Evolutionary conservation across 2,113 vertebrate genomes (phyloP).

Genomic region (Connochaetes taurinus): DNA sequence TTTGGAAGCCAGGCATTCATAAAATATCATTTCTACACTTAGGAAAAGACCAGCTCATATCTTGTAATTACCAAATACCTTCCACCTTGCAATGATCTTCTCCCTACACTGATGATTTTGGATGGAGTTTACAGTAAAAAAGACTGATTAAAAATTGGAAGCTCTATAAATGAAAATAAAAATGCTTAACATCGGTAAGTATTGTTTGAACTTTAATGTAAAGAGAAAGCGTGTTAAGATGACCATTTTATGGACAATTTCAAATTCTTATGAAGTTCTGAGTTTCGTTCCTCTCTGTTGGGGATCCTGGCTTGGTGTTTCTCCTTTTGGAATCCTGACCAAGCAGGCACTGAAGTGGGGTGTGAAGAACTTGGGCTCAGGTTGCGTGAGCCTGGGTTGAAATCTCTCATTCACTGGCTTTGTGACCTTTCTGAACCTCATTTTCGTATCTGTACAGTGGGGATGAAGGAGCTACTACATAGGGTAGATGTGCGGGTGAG

Average conservation of each 20-base stretch:
- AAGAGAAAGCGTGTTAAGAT: neutral
- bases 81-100: neutral
- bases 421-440: neutral
- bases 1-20: constrained; percentile 22
- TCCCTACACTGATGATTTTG: neutral
- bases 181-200: neutral
- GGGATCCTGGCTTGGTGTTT: neutral
- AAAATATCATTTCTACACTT: neutral
- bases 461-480: neutral
- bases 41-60: neutral
- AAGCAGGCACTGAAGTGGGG: neutral
- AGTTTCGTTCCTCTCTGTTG: neutral
- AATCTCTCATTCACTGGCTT: neutral
- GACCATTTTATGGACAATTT: neutral
- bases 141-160: constrained; percentile 18
- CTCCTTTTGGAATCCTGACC: neutral
- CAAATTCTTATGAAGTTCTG: neutral
- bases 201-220: neutral
- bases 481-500: neutral
- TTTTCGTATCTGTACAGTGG: neutral
- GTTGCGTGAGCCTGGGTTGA: neutral
- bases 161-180: constrained; percentile 22
- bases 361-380: neutral
- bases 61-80: neutral
- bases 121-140: constrained; percentile 24